A percentile compares a stretch with the other conserved stretches of the same genome.
These are phyloP conservation scores for Irena cyanogastra DNA, from an alignment of 2,113 vertebrate species.

Conservation along the genomic window DNA sequence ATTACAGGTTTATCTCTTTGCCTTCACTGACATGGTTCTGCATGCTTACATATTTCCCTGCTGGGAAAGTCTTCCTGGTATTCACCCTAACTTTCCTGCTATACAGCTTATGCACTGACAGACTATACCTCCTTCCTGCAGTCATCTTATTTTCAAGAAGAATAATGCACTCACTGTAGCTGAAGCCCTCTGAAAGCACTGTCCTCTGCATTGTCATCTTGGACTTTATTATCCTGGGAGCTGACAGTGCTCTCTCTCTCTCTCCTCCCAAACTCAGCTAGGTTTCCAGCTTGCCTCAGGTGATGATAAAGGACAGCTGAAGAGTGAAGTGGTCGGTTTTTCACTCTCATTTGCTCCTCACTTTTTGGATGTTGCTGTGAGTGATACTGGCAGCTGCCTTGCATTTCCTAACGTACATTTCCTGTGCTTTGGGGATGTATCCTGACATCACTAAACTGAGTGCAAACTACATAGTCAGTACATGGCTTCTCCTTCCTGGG, in stretches of 20 bases:
- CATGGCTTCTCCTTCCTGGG: not conserved
- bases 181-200: not conserved
- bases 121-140: not conserved
- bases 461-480: no score
- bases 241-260: not conserved
- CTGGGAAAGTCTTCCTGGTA: not conserved
- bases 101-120: not conserved
- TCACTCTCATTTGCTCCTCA: not conserved
- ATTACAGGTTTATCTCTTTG: not conserved
- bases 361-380: accelerated
- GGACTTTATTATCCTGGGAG: not conserved
- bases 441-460: not conserved
- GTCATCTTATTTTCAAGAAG: not conserved
- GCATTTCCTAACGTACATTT: not conserved
- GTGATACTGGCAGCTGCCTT: not conserved
- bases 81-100: not conserved
- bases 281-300: not conserved
- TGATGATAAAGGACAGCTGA: not conserved
- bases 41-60: not conserved
- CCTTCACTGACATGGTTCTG: not conserved
- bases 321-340: not conserved
- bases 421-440: not conserved
- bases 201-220: not conserved
- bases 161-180: not conserved
- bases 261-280: not conserved